phyloP scores from a whole-genome alignment of 2,888 invertebrate genomes.

The Caenorhabditis zanzibari region DNA sequence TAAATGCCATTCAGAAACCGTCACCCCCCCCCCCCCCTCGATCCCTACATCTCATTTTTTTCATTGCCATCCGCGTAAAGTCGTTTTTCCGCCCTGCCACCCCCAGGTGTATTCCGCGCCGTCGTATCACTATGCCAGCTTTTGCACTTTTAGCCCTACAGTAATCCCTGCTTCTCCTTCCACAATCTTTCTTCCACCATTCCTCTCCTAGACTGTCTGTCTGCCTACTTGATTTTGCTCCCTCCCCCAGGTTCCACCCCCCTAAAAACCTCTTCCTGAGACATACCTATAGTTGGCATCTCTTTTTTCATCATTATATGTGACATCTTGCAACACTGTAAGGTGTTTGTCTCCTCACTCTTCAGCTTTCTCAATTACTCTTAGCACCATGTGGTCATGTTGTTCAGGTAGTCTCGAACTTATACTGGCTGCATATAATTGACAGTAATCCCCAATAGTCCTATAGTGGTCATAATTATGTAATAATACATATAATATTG shows the following conservation, averaged over 20 bases:
- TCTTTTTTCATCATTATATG: slow-evolving; percentile 12
- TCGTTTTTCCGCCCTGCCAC: slow-evolving; percentile 63
- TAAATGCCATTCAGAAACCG: slow-evolving; percentile 66
- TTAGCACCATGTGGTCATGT: slow-evolving; percentile 51
- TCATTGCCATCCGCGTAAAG: slow-evolving; percentile 65
- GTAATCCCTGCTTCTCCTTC: slow-evolving; percentile 38
- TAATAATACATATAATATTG: slow-evolving; percentile 18
- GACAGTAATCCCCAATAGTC: slow-evolving; percentile 61
- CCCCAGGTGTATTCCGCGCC: slow-evolving; percentile 58
- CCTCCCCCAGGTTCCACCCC: slow-evolving; percentile 6
- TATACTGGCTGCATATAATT: slow-evolving; percentile 60
- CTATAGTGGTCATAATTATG: slow-evolving; percentile 39
- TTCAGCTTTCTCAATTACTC: slow-evolving; percentile 53
- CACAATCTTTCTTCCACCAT: neutral
- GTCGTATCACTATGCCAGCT: slow-evolving; percentile 54
- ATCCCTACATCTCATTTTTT: slow-evolving; percentile 54
- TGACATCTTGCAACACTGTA: slow-evolving; percentile 16
- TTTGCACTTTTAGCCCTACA: slow-evolving; percentile 59
- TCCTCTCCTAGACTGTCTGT: slow-evolving; percentile 4
- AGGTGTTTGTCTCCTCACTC: slow-evolving; percentile 47
- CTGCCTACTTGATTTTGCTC: slow-evolving; percentile 23
- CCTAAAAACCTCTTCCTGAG: slow-evolving; percentile 31
- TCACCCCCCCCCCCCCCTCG: slow-evolving; percentile 44
- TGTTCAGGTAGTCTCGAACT: slow-evolving; percentile 54
- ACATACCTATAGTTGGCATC: neutral